These are phyloP conservation scores for Glossosoma conforme DNA, from an alignment of 1,140 invertebrate species.

Conservation along the genomic window DNA sequence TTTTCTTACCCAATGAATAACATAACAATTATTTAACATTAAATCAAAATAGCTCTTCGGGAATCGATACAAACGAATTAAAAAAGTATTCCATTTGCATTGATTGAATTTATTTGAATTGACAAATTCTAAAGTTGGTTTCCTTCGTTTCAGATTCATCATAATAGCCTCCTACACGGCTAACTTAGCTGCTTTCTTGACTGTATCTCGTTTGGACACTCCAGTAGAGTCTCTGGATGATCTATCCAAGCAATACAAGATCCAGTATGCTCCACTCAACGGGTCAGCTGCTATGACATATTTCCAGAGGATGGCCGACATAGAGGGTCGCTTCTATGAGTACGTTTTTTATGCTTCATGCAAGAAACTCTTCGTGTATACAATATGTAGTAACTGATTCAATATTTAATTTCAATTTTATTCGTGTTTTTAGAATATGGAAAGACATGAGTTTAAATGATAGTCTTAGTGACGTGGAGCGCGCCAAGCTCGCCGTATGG, in stretches of 20 bases:
- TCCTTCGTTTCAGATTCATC: constrained; percentile 61
- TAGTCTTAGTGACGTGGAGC: constrained; percentile 78
- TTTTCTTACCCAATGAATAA: not conserved
- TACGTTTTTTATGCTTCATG: too few species aligned
- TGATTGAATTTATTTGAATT: too few species aligned
- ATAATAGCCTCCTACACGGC: constrained; percentile 98
- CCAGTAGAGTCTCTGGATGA: constrained; percentile 91
- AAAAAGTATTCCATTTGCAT: too few species aligned
- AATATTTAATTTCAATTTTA: not conserved
- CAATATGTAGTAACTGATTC: not conserved
- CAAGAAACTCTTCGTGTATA: too few species aligned
- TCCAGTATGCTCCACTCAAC: constrained; percentile 85
- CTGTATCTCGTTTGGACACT: constrained; percentile 87
- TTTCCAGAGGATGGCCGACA: constrained; percentile 93
- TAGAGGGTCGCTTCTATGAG: constrained; percentile 94
- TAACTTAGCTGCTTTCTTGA: constrained; percentile 91
- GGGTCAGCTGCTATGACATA: constrained; percentile 86
- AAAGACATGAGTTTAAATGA: constrained; percentile 96
- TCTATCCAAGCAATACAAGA: constrained; percentile 91
- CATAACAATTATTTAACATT: not conserved
- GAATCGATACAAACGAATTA: not conserved
- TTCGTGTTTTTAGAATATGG: constrained; percentile 74
- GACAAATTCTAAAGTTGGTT: too few species aligned
- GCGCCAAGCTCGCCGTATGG: constrained; percentile 94
- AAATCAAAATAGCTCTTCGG: not conserved